These are phyloP conservation scores for Callocephalon fimbriatum DNA, from an alignment of 2,113 vertebrate genomes.

Conservation along the genomic window DNA sequence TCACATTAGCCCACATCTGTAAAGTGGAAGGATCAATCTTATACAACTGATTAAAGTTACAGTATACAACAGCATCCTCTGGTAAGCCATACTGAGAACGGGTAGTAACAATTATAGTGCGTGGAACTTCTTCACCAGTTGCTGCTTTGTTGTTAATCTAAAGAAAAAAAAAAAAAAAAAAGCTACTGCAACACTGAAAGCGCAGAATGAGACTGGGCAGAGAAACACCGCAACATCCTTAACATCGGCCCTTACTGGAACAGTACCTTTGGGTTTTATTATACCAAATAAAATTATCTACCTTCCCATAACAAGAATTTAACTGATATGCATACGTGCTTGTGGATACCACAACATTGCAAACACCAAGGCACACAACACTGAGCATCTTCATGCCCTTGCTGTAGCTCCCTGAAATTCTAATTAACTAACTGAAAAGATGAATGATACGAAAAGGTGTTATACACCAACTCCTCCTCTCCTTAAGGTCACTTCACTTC, in stretches of 20 bases:
- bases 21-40: constrained; percentile 98
- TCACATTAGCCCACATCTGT: constrained; percentile 99
- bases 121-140: constrained; percentile 96
- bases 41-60: constrained; percentile 99
- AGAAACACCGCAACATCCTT: neutral
- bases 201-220: neutral
- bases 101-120: constrained; percentile 97
- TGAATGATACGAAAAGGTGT: neutral
- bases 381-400: neutral
- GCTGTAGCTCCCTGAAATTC: neutral
- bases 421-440: constrained; percentile 8
- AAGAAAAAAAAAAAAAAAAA: neutral
- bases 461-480: neutral
- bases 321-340: neutral
- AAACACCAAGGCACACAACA: constrained; percentile 15
- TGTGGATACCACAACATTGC: neutral
- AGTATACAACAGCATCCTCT: constrained; percentile 97
- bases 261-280: neutral
- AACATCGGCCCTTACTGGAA: neutral
- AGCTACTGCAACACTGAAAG: neutral
- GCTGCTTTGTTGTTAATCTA: constrained; percentile 99
- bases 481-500: neutral
- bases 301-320: neutral
- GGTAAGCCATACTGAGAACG: constrained; percentile 97
- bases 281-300: neutral